Evolutionary conservation across 2,888 invertebrate genomes (phyloP).

Genomic region (Choreutis nemorana): DNA sequence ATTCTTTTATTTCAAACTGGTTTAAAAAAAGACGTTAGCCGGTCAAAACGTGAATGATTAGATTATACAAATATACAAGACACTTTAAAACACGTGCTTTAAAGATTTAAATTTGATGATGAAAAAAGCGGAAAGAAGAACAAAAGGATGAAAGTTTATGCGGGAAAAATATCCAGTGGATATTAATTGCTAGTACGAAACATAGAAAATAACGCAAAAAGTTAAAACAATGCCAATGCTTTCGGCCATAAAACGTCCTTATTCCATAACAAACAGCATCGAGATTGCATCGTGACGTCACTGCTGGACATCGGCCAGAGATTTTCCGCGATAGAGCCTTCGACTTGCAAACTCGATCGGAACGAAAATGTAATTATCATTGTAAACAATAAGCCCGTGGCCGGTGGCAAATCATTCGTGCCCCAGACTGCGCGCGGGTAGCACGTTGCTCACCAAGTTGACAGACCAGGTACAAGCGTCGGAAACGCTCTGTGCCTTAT

Average conservation of each 20-base stretch:
- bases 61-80: too few relatives aligned
- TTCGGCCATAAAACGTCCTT: constrained; percentile 14
- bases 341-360: constrained; percentile 55
- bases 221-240: constrained; percentile 7
- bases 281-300: too few relatives aligned
- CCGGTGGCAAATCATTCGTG: constrained; percentile 46
- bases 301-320: constrained; percentile 28
- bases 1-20: too few relatives aligned
- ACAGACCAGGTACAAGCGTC: constrained; percentile 27
- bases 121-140: too few relatives aligned
- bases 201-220: too few relatives aligned
- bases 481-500: constrained; percentile 41
- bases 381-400: constrained; percentile 54
- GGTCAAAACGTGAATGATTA: too few relatives aligned
- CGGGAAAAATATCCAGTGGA: too few relatives aligned
- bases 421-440: constrained; percentile 41
- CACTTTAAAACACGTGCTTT: too few relatives aligned
- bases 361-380: constrained; percentile 56
- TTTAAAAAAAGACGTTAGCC: too few relatives aligned
- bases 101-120: too few relatives aligned
- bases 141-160: too few relatives aligned
- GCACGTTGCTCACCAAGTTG: constrained; percentile 31
- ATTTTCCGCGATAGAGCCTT: constrained; percentile 54
- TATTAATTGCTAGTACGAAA: too few relatives aligned
- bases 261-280: constrained; percentile 14